Conservation (phyloP, 2,888 invertebrate genomes). For the Oscheius sp. region DNA sequence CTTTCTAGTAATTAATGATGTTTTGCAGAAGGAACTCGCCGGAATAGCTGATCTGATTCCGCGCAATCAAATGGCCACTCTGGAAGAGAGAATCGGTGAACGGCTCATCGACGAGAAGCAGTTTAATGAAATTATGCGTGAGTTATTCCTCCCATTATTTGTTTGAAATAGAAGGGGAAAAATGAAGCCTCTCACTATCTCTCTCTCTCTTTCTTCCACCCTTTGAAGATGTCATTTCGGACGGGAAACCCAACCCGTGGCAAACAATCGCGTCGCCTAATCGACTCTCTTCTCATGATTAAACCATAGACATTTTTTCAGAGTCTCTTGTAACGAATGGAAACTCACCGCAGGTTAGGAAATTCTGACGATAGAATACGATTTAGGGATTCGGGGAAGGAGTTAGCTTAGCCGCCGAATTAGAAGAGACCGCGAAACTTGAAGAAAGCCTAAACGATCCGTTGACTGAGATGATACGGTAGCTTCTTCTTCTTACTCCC, state of each 20-base stretch:
- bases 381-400: slow-evolving; percentile 16
- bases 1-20: neutral
- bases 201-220: neutral
- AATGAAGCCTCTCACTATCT: slow-evolving; percentile 13
- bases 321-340: slow-evolving; percentile 14
- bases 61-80: slow-evolving; percentile 3
- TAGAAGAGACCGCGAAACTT: neutral
- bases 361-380: neutral
- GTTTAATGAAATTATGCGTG: slow-evolving; percentile 22
- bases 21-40: slow-evolving; percentile 13
- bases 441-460: neutral
- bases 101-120: slow-evolving; percentile 7
- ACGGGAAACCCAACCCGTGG: slow-evolving; percentile 4
- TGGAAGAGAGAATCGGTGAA: slow-evolving; percentile 14
- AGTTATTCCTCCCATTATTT: neutral
- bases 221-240: slow-evolving; percentile 20
- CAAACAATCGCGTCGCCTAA: slow-evolving; percentile 22
- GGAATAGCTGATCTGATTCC: slow-evolving; percentile 14
- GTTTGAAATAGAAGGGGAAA: slow-evolving; percentile 16
- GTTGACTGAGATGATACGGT: slow-evolving; percentile 18
- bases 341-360: slow-evolving; percentile 5
- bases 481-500: neutral
- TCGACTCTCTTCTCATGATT: slow-evolving; percentile 28
- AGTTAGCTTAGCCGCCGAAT: slow-evolving; percentile 7
- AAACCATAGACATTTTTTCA: slow-evolving; percentile 18